Evolutionary conservation across 2,797 vertebrate species (phyloP).

Genomic region (Halcyon badia): DNA sequence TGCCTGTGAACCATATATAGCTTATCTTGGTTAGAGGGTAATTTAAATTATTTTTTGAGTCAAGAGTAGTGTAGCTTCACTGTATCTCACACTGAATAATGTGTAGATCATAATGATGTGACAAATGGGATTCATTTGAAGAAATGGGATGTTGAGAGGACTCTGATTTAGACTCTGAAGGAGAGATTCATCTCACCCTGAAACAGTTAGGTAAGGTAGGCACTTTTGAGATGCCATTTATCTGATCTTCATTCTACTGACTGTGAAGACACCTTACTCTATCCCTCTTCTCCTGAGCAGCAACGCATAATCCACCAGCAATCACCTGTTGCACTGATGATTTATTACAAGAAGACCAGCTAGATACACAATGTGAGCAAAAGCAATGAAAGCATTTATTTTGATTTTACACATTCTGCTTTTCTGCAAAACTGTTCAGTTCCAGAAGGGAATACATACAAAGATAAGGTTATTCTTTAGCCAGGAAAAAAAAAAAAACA

Average conservation of each 20-base stretch:
- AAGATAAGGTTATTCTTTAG: background rate
- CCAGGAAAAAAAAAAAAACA: background rate
- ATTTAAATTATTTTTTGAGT: background rate
- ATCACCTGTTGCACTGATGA: background rate
- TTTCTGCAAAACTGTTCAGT: conserved; percentile 5
- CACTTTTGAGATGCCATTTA: background rate
- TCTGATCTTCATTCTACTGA: background rate
- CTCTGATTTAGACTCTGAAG: background rate
- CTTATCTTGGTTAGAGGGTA: background rate
- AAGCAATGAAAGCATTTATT: background rate
- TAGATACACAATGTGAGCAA: background rate
- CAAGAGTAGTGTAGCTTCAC: background rate
- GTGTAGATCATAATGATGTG: fast-evolving
- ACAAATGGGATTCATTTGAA: background rate
- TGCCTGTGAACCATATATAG: background rate
- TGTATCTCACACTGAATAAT: background rate
- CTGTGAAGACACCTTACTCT: background rate
- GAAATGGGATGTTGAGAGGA: background rate
- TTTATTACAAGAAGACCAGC: background rate
- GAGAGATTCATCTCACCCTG: background rate
- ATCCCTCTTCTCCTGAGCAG: background rate
- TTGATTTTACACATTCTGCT: background rate
- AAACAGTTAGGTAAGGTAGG: background rate
- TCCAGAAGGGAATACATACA: conserved; percentile 3
- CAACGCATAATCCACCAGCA: background rate